Evolutionary conservation across 2,113 vertebrate genomes (phyloP).

Genomic region (Halcyon senegalensis): DNA sequence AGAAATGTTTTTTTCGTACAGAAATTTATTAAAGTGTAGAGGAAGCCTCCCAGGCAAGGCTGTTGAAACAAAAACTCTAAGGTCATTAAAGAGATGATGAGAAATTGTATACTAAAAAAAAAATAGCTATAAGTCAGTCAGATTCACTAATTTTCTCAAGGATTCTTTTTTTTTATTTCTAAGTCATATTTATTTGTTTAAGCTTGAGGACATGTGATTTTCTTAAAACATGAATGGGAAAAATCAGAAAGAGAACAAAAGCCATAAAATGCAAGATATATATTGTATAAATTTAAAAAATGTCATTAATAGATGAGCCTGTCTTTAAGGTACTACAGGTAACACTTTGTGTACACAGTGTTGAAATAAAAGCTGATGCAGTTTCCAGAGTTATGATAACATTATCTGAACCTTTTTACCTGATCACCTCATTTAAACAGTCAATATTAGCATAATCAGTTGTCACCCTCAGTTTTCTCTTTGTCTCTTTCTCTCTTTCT

Average conservation of each 20-base stretch:
- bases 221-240: not conserved
- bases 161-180: not conserved
- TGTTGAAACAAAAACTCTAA: slow-evolving; percentile 23
- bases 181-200: slow-evolving; percentile 46
- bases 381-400: not conserved
- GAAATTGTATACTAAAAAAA: not conserved
- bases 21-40: not conserved
- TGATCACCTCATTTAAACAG: not conserved
- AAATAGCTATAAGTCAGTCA: slow-evolving; percentile 23
- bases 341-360: not conserved
- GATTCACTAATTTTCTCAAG: not conserved
- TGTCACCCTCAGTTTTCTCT: not conserved
- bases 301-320: not conserved
- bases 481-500: not conserved
- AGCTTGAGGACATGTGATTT: not conserved
- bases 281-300: not conserved
- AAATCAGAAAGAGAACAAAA: not conserved
- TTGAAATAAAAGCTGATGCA: not conserved
- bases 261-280: not conserved
- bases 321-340: not conserved
- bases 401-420: not conserved
- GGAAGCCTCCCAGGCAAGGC: not conserved
- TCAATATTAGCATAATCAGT: not conserved
- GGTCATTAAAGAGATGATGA: not conserved
- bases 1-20: not conserved